A percentile compares a stretch with the other conserved stretches of the same genome.
Evolutionary conservation across 1,140 invertebrate genomes (phyloP).

Genomic region (Leptinotarsa defecta): DNA sequence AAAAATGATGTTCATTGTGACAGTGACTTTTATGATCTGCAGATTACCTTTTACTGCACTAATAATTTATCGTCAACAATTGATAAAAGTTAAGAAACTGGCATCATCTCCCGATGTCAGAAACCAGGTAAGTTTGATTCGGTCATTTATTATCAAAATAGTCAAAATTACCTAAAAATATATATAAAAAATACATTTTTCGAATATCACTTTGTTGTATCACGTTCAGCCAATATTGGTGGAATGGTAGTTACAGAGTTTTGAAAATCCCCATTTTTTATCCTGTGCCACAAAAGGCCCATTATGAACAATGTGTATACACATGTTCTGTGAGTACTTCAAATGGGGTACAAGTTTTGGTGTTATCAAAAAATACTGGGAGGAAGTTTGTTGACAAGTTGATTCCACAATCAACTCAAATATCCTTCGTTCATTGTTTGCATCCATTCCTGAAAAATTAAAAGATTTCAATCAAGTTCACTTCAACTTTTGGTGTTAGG

Average conservation of each 20-base stretch:
- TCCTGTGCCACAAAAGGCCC: constrained; percentile 47
- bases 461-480: neutral
- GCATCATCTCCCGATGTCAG: constrained; percentile 39
- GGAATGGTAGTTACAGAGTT: constrained; percentile 41
- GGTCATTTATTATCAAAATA: neutral
- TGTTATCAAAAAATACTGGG: constrained; percentile 91
- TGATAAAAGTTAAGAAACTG: constrained; percentile 49
- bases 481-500: too few relatives aligned
- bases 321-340: constrained; percentile 43
- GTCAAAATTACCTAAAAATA: neutral
- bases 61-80: constrained; percentile 65
- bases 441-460: constrained; percentile 52
- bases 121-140: constrained; percentile 49
- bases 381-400: constrained; percentile 67
- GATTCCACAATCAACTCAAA: constrained; percentile 85
- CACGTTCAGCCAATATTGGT: constrained; percentile 24
- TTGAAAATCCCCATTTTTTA: constrained; percentile 43
- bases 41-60: constrained; percentile 71
- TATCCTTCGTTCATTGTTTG: constrained; percentile 84
- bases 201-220: neutral
- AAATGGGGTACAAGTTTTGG: constrained; percentile 71
- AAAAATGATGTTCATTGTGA: constrained; percentile 70
- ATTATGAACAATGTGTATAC: constrained; percentile 52
- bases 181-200: neutral
- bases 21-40: constrained; percentile 68